Evolutionary conservation across 2,113 vertebrate genomes (phyloP), one percentile per base, ranked within the genome.

Genomic region (Diglossa brunneiventris): DNA sequence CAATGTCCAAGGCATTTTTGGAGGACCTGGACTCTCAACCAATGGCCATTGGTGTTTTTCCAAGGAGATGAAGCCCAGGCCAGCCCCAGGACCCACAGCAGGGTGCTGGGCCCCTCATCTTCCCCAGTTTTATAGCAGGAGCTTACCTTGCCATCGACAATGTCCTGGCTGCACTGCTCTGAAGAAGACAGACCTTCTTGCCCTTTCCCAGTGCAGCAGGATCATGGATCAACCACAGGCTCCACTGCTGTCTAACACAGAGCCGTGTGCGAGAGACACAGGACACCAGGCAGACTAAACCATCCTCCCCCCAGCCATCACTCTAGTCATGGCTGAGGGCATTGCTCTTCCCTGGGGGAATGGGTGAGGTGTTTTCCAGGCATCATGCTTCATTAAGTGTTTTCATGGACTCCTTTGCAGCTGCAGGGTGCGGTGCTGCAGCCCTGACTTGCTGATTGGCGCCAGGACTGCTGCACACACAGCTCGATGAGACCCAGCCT

Each of bases 391-490:
- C 87, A 64, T 78, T 74, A 77, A 78, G 42, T 56, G 47, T 63
- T 88, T 86, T 93, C 80, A 52, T 21, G 61, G 44, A 47, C 22
- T 18, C 9, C 59, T 90, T 83, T 68, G 47, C 82, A 94, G 87
- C 92, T 90, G 87, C 87, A 81, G 94, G 72, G 84, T 39, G 59
- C 0, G 3, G 63, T 33, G 46, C 61, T 88, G 67, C 72, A 27
- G 68, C 75, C 74, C 83, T 37, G 79, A 63, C 15, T 76, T 26
- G 50, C 63, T 92, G 87, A 44, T 93, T 64, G 91, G 15, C 0
- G 0, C 37, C 35, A 77, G 47, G 42, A 19, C 59, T 59, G 35
- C 37, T 83, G 72, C 0, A 0, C 63, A 61, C 21, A 27, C 0
- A 9, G 35, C 42, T 74, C 1, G 0, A 44, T 15, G 55, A 73